These are phyloP conservation scores for Ceriagrion tenellum DNA, from an alignment of 2,888 invertebrate species.

Conservation along the genomic window DNA sequence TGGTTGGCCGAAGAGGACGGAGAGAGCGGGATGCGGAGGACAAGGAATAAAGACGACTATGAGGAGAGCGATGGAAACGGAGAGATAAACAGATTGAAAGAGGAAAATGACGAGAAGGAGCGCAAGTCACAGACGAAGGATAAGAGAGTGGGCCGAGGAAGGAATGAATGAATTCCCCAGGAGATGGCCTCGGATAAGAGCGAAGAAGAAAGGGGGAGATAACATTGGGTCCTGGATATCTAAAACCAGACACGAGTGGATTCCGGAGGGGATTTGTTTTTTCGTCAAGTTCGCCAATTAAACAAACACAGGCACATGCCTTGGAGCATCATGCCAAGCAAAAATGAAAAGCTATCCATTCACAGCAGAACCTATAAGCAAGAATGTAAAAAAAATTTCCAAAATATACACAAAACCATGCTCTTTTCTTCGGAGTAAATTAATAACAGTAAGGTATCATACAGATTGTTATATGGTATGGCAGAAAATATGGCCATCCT, in stretches of 20 bases:
- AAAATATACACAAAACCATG: no score
- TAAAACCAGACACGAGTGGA: not conserved
- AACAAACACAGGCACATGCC: not conserved
- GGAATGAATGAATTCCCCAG: not conserved
- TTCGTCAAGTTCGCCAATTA: not conserved
- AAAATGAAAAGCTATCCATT: not conserved
- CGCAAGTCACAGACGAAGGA: not conserved
- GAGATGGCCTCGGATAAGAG: not conserved
- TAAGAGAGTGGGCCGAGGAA: not conserved
- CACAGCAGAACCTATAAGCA: not conserved
- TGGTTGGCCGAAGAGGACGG: constrained; percentile 37
- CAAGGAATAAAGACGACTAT: not conserved
- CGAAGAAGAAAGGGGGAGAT: not conserved
- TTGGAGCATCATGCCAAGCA: not conserved
- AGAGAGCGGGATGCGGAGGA: not conserved
- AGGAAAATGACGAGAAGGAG: constrained; percentile 17
- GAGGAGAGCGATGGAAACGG: not conserved
- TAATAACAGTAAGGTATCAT: no score
- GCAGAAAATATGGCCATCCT: no score
- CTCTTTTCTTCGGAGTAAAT: no score
- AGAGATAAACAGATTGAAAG: constrained; percentile 39
- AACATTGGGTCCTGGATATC: not conserved
- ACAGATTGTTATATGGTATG: no score
- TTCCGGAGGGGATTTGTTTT: not conserved
- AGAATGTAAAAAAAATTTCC: no score